Base-by-base conservation (phyloP, 2,113 vertebrate genomes). In the Mormoops blainvillei region DNA sequence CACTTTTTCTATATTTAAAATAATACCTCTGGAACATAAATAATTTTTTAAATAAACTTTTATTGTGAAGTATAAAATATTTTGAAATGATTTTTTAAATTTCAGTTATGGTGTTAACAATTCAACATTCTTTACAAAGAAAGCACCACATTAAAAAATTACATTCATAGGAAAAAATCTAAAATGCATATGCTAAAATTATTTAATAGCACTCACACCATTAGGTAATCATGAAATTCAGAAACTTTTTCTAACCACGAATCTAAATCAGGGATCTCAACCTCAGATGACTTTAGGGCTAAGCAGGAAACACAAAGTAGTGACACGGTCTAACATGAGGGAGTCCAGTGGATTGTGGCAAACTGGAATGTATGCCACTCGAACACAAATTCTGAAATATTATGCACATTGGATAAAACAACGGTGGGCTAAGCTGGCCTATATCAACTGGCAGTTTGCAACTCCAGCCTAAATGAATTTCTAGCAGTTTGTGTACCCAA, bases 21-120 rank as follows among this genome's bases (percentile, higher is more conserved):
- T 89, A 76, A 94, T 70, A 78, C 20, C 4, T 68, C 61, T 89
- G 87, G 8, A 80, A 81, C 68, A 77, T 90, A 73, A 54, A 48
- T 48, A 54, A 65, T 45, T 87, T 80, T 95, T 95, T 7, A 93
- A 96, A 96, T 68, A 94, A 41, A 58, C 61, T 95, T 97, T 98
- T 97, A 98, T 97, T 98, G 43, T 92, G n/a, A 97, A 97, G 87
- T 95, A 98, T 77, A 97, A 96, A 96, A 89, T 63, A 89, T 76
- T 83, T 91, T 14, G 33, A 84, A 94, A 80, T 87, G 7, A 78
- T 38, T 76, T 96, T 15, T 20, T 93, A 95, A 94, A 48, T 92
- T 73, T 95, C 61, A 65, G 56, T 88, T 86, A 97, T 65, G 93
- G 12, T 82, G 31, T 83, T 90, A 93, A 89, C 68, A 94, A 96